A percentile compares a stretch with the other conserved stretches of the same genome.
Evolutionary conservation across 2,888 invertebrate species (phyloP).

Genomic region (Nycteola revayana): DNA sequence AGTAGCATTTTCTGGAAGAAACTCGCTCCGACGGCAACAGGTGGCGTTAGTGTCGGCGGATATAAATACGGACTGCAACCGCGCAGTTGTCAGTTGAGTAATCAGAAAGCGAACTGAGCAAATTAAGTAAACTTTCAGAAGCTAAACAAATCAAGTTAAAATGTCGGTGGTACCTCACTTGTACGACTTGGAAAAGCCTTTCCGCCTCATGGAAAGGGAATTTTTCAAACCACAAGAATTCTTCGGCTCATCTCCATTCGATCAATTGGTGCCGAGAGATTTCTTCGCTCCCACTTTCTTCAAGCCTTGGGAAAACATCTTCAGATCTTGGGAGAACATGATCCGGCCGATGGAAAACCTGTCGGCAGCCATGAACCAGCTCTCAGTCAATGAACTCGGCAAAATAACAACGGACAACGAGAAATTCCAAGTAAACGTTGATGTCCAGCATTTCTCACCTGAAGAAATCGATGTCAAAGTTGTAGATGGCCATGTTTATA

Average conservation of each 20-base stretch:
- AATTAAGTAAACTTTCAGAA: conserved; percentile 7
- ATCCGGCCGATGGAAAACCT: conserved; percentile 57
- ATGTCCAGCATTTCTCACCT: conserved; percentile 89
- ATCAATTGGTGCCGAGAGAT: conserved; percentile 36
- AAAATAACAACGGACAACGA: conserved; percentile 75
- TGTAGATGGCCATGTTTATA: conserved; percentile 83
- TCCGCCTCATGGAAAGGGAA: conserved; percentile 61
- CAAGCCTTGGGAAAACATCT: conserved; percentile 40
- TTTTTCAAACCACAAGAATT: conserved; percentile 42
- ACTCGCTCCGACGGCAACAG: conserved; percentile 22
- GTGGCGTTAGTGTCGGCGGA: conserved; percentile 33
- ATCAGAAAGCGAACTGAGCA: conserved; percentile 17
- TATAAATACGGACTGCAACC: conserved; percentile 37
- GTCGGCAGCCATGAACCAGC: conserved; percentile 53
- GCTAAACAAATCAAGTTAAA: conserved; percentile 18
- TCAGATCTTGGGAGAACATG: conserved; percentile 41
- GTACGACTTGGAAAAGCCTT: conserved; percentile 55
- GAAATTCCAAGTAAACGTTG: conserved; percentile 86
- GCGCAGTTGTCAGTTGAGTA: conserved; percentile 26
- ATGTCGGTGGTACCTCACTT: conserved; percentile 63
- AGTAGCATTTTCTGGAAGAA: conserved; percentile 20
- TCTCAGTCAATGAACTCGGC: conserved; percentile 63
- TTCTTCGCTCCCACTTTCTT: conserved; percentile 33
- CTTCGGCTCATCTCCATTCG: conserved; percentile 35
- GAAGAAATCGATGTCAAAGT: conserved; percentile 90